These are phyloP conservation scores for Mantis religiosa DNA, from an alignment of 2,888 invertebrate genomes.

Conservation along the genomic window DNA sequence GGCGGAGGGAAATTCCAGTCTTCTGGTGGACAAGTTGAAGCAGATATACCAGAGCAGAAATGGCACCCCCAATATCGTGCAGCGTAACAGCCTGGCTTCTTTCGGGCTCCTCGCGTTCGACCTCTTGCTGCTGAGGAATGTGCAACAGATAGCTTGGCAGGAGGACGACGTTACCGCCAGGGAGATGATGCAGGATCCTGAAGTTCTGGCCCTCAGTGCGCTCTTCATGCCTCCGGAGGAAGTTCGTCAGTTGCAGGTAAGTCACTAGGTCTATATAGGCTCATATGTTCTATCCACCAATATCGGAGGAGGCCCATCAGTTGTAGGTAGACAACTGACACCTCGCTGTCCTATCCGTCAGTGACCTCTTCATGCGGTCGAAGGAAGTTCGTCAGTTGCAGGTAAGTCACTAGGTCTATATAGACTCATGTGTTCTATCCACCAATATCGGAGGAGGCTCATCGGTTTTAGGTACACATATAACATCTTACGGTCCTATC, in stretches of 20 bases:
- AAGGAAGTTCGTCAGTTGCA: too few species aligned
- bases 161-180: slow-evolving; percentile 48
- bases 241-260: slow-evolving; percentile 33
- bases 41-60: slow-evolving; percentile 51
- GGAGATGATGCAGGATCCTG: slow-evolving; percentile 52
- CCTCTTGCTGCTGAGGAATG: slow-evolving; percentile 54
- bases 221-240: slow-evolving; percentile 51
- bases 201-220: slow-evolving; percentile 55
- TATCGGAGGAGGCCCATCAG: slow-evolving; percentile 43
- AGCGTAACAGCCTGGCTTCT: slow-evolving; percentile 51
- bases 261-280: not conserved
- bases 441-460: too few species aligned
- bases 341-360: too few species aligned
- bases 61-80: slow-evolving; percentile 38
- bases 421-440: too few species aligned
- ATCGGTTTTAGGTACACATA: too few species aligned
- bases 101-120: slow-evolving; percentile 56
- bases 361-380: too few species aligned
- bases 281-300: slow-evolving; percentile 50
- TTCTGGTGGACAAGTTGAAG: slow-evolving; percentile 49
- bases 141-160: slow-evolving; percentile 55
- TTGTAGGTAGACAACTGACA: not conserved
- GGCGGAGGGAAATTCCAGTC: slow-evolving; percentile 49
- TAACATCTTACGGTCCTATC: slow-evolving; percentile 44
- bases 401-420: too few species aligned